Evolutionary conservation across 2,888 invertebrate genomes (phyloP), one percentile per base, ranked within the genome.

Genomic region (Drosophila greeni): DNA sequence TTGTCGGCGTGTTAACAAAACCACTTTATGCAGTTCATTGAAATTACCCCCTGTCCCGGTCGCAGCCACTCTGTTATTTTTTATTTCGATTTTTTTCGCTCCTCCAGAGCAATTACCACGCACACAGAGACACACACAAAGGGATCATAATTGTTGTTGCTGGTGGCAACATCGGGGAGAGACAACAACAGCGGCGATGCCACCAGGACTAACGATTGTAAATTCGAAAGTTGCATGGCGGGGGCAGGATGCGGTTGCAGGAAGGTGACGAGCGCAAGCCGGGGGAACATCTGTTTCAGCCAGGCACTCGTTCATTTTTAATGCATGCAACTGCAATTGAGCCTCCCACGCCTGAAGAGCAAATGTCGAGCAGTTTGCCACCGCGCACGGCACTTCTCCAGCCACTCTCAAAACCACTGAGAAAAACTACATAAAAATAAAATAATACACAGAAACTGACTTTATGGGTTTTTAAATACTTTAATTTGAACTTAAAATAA

Each of bases 191-290:
- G 43, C 16, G 29, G 29, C 33, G 34, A 33, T 16, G 26, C 18
- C 42, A 56, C 29, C 52, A 20, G 16, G 43, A 64, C 59, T 53
- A 54, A 60, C 70, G 71, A 64, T 66, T 51, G 70, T 61, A 64
- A 77, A 75, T 73, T 66, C 60, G 62, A 40, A 67, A 80, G 75
- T 73, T 64, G 60, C 45, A 14, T 14, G n/a, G 43, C 34, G 16
- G 39, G 52, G 52, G n/a, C 26, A 18, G 42, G 18, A 18, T 24
- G 18, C 16, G 33, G 16, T 11, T 29, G 53, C 42, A 24, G 52
- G 42, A 64, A 51, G 52, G 52, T 51, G 64, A 42, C 31, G 40
- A 7, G 31, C 18, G 24, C 45, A 3, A 26, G 34, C 43, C n/a
- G 40, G 23, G 31, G 20, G 34, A 59, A 59, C 45, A 72, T 43